Evolutionary conservation across 1,140 invertebrate species (phyloP).

Genomic region (Pseudoatta argentina): DNA sequence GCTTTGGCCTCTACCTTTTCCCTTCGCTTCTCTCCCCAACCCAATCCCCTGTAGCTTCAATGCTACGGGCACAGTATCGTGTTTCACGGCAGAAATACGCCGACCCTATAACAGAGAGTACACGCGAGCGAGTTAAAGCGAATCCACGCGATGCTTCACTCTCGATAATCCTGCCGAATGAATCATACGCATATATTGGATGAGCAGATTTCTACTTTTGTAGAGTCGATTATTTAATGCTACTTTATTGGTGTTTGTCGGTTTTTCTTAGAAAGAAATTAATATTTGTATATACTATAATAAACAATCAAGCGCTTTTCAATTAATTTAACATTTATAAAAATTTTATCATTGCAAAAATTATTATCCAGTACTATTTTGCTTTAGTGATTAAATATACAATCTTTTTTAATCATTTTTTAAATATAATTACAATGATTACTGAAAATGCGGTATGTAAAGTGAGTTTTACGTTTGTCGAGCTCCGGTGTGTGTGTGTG

Average conservation of each 20-base stretch:
- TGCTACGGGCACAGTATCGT: constrained; percentile 24
- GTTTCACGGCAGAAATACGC: constrained; percentile 30
- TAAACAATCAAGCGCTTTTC: not conserved
- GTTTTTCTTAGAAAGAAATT: not conserved
- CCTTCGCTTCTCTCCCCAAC: not conserved
- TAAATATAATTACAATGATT: not conserved
- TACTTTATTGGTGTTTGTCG: not conserved
- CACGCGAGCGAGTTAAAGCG: constrained; percentile 22
- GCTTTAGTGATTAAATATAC: not conserved
- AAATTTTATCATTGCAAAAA: not conserved
- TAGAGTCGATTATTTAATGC: not conserved
- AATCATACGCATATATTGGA: constrained; percentile 15
- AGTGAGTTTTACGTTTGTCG: constrained; percentile 19
- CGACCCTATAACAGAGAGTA: constrained; percentile 7
- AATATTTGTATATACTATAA: not conserved
- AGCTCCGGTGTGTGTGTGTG: not conserved
- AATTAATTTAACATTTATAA: not conserved
- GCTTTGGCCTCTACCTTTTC: constrained; percentile 24
- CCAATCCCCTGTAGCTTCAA: not conserved
- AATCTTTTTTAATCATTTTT: not conserved
- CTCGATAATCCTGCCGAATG: constrained; percentile 17
- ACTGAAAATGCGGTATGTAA: not conserved
- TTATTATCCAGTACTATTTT: too few relatives aligned
- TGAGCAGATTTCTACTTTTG: not conserved
- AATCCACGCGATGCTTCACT: constrained; percentile 22